A percentile compares a stretch with the other conserved stretches of the same genome.
Conservation (phyloP, 2,888 invertebrate species). For the Drosophila aldrichi region DNA sequence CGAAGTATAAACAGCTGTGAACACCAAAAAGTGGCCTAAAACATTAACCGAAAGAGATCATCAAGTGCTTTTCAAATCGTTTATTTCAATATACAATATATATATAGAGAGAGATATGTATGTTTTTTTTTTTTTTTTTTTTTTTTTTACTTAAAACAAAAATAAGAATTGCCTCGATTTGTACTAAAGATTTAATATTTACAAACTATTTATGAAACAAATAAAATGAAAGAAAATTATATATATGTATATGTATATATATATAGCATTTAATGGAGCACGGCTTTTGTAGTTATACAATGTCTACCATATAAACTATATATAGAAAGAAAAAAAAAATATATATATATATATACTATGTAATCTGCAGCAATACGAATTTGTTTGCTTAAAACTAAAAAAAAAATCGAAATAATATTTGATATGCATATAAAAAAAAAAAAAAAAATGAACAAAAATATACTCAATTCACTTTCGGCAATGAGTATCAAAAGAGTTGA, state of each 20-base stretch:
- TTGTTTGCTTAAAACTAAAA: conserved; percentile 16
- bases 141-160: conserved; percentile 26
- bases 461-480: no score
- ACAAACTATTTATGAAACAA: conserved; percentile 46
- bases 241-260: conserved; percentile 19
- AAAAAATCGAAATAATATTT: background rate
- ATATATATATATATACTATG: conserved; percentile 13
- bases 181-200: conserved; percentile 75
- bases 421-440: background rate
- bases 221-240: background rate
- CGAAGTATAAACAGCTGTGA: conserved; percentile 69
- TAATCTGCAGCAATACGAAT: conserved; percentile 9
- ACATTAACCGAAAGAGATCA: conserved; percentile 51
- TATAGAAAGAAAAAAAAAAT: conserved; percentile 1
- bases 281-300: conserved; percentile 58
- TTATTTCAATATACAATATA: conserved; percentile 21
- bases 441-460: no score
- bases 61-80: conserved; percentile 59
- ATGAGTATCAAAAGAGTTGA: background rate
- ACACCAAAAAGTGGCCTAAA: conserved; percentile 81
- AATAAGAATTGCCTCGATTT: conserved; percentile 69
- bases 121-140: conserved; percentile 15
- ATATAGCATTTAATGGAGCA: conserved; percentile 56
- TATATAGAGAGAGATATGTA: background rate
- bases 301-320: conserved; percentile 44